These are phyloP conservation scores for Drosophila mimetica DNA, from an alignment of 2,888 invertebrate species.

Conservation along the genomic window DNA sequence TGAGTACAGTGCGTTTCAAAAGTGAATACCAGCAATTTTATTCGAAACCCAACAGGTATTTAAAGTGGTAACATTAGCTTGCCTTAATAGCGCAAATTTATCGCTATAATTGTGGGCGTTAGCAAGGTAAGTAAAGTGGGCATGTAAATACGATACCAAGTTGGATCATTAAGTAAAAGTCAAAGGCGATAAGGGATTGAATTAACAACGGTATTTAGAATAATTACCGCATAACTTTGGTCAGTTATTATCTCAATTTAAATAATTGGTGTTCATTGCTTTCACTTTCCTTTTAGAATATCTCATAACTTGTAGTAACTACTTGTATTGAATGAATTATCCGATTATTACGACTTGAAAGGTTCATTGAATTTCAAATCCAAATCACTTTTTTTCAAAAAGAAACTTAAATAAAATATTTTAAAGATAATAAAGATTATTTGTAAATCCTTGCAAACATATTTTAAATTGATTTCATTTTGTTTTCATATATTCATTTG, in stretches of 20 bases:
- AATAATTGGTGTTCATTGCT: not conserved
- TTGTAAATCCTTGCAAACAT: too few species aligned
- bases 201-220: not conserved
- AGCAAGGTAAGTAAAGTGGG: constrained; percentile 3
- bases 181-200: constrained; percentile 1
- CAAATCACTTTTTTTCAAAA: too few species aligned
- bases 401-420: too few species aligned
- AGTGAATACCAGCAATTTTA: too few species aligned
- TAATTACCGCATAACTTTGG: constrained; percentile 1
- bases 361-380: too few species aligned
- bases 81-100: constrained; percentile 9
- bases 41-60: constrained; percentile 3
- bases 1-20: constrained; percentile 16
- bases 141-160: constrained; percentile 3
- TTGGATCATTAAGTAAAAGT: constrained; percentile 11
- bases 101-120: constrained; percentile 2
- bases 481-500: not conserved
- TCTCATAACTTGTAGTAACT: not conserved
- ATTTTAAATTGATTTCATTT: too few species aligned
- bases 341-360: too few species aligned
- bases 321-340: not conserved
- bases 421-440: too few species aligned
- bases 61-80: constrained; percentile 9
- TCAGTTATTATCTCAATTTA: constrained; percentile 1
- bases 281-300: not conserved